These are phyloP conservation scores for Pituophis catenifer DNA, from an alignment of 2,113 vertebrate genomes.

Conservation along the genomic window DNA sequence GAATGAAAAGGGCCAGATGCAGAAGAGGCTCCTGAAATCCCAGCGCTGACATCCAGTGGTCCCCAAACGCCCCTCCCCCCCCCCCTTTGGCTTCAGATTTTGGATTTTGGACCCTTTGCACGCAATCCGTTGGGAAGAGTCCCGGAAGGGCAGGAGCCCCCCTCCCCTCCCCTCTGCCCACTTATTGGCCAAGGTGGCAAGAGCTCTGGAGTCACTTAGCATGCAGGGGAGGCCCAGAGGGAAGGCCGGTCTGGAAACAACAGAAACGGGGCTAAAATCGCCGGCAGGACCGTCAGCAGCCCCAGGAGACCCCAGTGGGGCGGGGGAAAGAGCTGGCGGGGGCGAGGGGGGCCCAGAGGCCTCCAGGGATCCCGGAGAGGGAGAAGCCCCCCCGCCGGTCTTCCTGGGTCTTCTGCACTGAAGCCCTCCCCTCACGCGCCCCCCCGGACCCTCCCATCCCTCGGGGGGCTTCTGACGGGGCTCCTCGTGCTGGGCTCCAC, in stretches of 20 bases:
- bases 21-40: background rate
- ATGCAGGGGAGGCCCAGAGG: fast-evolving
- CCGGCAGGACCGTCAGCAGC: background rate
- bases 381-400: too few species aligned
- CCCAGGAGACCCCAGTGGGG: background rate
- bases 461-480: too few species aligned
- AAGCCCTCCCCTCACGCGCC: too few species aligned
- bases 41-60: background rate
- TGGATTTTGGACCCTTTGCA: background rate
- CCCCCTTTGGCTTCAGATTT: background rate
- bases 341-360: too few species aligned
- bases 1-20: background rate
- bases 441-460: too few species aligned
- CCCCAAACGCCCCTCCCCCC: background rate
- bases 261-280: background rate
- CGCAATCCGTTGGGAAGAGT: background rate
- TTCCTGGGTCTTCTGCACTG: too few species aligned
- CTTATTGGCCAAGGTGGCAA: background rate
- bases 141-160: too few species aligned
- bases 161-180: too few species aligned
- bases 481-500: too few species aligned
- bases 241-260: background rate
- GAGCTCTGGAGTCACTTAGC: background rate
- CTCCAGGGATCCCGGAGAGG: too few species aligned
- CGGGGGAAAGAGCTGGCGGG: too few species aligned